These are phyloP conservation scores for Apamea monoglypha DNA, from an alignment of 2,888 invertebrate genomes.

Conservation along the genomic window DNA sequence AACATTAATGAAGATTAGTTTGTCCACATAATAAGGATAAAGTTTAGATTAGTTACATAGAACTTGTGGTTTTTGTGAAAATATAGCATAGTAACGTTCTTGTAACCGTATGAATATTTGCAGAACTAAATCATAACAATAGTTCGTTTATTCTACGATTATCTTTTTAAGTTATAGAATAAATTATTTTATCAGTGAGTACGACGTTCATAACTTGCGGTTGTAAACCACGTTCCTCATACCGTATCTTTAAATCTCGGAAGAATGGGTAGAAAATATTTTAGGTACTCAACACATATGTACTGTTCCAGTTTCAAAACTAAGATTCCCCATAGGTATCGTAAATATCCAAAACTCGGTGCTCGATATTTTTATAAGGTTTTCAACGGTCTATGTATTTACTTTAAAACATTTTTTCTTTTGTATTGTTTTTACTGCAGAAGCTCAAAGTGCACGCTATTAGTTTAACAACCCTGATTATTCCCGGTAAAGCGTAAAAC, in stretches of 20 bases:
- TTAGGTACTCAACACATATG: conserved; percentile 51
- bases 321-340: conserved; percentile 61
- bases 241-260: conserved; percentile 46
- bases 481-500: conserved; percentile 37
- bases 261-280: conserved; percentile 40
- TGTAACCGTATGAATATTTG: not conserved
- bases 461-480: conserved; percentile 53
- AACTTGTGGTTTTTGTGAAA: not conserved
- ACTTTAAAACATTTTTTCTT: not conserved
- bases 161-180: conserved; percentile 2
- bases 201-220: conserved; percentile 25
- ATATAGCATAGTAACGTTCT: not conserved
- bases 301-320: conserved; percentile 56
- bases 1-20: not conserved
- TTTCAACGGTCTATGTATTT: conserved; percentile 32
- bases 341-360: conserved; percentile 53
- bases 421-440: conserved; percentile 5
- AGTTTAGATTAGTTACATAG: not conserved
- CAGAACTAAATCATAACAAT: not conserved
- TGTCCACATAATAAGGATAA: not conserved
- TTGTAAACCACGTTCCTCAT: not conserved
- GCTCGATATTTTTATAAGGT: conserved; percentile 41
- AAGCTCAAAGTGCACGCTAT: conserved; percentile 33
- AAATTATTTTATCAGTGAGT: conserved; percentile 1
- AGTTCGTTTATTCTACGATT: not conserved